phyloP scores from a whole-genome alignment of 2,113 vertebrate species.

The Mesocricetus auratus region DNA sequence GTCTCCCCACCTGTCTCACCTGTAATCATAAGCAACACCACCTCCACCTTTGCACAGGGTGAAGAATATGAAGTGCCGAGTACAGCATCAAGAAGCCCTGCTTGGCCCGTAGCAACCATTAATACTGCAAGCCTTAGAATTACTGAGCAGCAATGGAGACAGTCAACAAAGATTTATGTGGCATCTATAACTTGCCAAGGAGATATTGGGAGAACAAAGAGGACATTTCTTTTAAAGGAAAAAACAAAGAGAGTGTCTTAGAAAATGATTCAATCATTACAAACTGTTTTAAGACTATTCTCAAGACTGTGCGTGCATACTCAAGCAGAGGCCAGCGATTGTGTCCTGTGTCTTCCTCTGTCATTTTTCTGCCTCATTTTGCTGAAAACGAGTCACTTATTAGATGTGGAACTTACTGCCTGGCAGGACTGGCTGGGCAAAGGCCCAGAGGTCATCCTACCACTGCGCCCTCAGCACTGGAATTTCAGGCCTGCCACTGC shows the following conservation, averaged over 20 bases:
- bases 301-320: neutral
- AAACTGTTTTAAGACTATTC: constrained; percentile 53
- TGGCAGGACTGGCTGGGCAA: neutral
- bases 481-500: neutral
- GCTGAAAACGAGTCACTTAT: neutral
- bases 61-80: neutral
- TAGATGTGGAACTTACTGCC: neutral
- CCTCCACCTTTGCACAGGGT: neutral
- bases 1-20: neutral
- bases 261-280: constrained; percentile 48
- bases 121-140: constrained; percentile 24
- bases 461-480: neutral
- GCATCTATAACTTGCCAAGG: neutral
- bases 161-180: constrained; percentile 41
- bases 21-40: neutral
- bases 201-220: neutral
- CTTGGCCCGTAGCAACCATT: constrained; percentile 8
- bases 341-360: neutral
- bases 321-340: neutral
- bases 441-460: neutral
- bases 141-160: neutral
- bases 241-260: constrained; percentile 30
- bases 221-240: constrained; percentile 53
- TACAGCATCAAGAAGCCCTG: neutral
- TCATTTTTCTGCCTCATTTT: neutral